Percentiles rank a stretch among this genome's conserved stretches.
These are phyloP conservation scores for Lampropteryx suffumata DNA, from an alignment of 2,888 invertebrate genomes.

Conservation along the genomic window DNA sequence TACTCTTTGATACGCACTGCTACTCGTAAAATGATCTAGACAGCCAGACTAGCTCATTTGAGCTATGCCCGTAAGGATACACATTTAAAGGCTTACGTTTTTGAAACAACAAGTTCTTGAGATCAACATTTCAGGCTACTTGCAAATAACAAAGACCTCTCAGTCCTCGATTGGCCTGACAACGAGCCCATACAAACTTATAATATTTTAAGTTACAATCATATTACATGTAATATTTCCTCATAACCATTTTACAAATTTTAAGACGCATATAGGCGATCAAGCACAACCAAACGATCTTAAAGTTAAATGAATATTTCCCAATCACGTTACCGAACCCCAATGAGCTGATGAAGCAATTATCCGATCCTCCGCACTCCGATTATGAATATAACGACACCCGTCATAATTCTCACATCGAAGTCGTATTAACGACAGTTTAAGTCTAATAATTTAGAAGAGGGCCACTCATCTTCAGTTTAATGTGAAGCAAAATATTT, in stretches of 20 bases:
- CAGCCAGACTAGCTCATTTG: no score
- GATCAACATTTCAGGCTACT: no score
- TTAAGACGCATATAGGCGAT: background rate
- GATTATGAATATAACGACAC: conserved; percentile 14
- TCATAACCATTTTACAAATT: conserved; percentile 6
- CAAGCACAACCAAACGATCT: conserved; percentile 4
- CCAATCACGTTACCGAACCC: conserved; percentile 5
- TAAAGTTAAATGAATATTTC: conserved; percentile 12
- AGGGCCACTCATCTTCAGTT: background rate
- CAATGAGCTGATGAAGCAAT: conserved; percentile 27
- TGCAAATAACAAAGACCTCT: no score
- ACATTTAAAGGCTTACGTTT: no score
- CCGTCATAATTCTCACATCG: conserved; percentile 14
- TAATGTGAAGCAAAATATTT: background rate
- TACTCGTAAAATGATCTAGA: no score
- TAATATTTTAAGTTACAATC: background rate
- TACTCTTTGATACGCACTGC: no score
- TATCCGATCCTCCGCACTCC: conserved; percentile 16
- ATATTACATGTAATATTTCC: background rate
- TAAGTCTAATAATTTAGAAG: background rate
- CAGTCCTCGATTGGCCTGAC: no score
- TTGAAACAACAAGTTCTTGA: no score
- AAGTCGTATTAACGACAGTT: conserved; percentile 13
- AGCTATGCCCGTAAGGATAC: no score
- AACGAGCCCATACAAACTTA: background rate